Conservation (phyloP, 1,140 invertebrate genomes). For the Tetraneura akinire region DNA sequence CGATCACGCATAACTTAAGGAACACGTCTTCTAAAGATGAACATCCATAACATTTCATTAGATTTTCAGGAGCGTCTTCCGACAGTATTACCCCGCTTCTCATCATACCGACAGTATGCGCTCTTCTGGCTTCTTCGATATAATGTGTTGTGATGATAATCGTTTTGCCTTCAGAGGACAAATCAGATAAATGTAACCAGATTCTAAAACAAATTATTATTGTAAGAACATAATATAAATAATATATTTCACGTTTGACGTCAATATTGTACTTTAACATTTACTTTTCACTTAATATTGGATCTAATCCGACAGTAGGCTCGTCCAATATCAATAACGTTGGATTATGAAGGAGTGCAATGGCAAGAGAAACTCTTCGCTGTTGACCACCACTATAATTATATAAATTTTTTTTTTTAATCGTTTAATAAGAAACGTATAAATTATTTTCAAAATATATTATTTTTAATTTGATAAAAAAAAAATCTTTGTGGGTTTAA, state of each 20-base stretch:
- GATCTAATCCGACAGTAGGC: slow-evolving; percentile 90
- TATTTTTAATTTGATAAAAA: too few species aligned
- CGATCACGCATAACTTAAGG: slow-evolving; percentile 50
- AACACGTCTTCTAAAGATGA: slow-evolving; percentile 56
- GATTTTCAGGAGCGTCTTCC: slow-evolving; percentile 62
- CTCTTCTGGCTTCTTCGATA: slow-evolving; percentile 86
- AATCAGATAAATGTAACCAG: slow-evolving; percentile 41
- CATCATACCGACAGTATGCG: slow-evolving; percentile 70
- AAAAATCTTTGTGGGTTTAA: too few species aligned
- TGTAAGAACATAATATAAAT: background rate
- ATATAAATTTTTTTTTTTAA: too few species aligned
- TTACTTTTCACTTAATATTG: slow-evolving; percentile 71
- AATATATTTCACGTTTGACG: too few species aligned
- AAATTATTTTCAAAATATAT: too few species aligned
- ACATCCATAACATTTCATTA: slow-evolving; percentile 53
- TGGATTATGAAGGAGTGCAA: slow-evolving; percentile 82
- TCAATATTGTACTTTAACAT: too few species aligned
- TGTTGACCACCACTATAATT: slow-evolving; percentile 81
- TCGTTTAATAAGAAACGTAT: too few species aligned
- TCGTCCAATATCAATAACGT: slow-evolving; percentile 88
- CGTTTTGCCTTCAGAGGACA: slow-evolving; percentile 64
- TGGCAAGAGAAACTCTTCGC: slow-evolving; percentile 81
- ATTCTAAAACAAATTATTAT: slow-evolving; percentile 19
- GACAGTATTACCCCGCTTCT: slow-evolving; percentile 65
- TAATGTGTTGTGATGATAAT: slow-evolving; percentile 93